phyloP scores from a whole-genome alignment of 2,888 invertebrate genomes.

The Busseola fusca region DNA sequence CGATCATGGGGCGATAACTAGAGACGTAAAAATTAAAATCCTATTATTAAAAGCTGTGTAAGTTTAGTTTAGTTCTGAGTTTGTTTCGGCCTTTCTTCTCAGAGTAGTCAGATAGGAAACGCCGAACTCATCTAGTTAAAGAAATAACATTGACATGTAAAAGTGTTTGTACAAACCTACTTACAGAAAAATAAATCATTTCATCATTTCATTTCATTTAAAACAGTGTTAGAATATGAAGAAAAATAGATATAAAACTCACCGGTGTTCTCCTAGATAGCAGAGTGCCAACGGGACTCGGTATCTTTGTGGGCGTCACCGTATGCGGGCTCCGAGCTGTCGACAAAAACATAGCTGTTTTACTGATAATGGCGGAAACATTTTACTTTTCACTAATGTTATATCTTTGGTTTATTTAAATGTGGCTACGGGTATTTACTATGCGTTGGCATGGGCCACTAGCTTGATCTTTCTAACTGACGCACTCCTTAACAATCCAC shows the following conservation, averaged over 20 bases:
- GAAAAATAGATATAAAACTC: constrained; percentile 73
- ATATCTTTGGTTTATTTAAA: neutral
- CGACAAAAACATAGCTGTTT: constrained; percentile 39
- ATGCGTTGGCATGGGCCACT: neutral
- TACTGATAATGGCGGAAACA: constrained; percentile 18
- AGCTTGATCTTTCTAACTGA: neutral
- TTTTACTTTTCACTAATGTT: neutral
- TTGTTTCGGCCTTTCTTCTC: too few species aligned
- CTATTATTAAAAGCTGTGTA: neutral
- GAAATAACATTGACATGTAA: too few species aligned
- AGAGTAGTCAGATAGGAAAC: too few species aligned
- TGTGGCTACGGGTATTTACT: neutral
- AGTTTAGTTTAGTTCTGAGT: too few species aligned
- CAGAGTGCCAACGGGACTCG: constrained; percentile 92
- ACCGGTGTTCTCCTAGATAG: constrained; percentile 89
- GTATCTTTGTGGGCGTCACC: constrained; percentile 92
- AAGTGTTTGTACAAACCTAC: too few species aligned
- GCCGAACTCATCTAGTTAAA: too few species aligned
- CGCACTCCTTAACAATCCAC: neutral
- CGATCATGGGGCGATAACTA: neutral
- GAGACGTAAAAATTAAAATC: neutral
- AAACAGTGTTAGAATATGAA: constrained; percentile 6
- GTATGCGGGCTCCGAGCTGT: constrained; percentile 81
- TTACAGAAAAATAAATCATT: too few species aligned
- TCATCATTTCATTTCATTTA: too few species aligned